Evolutionary conservation across 2,888 invertebrate species (phyloP).

Genomic region (Xylota sylvarum): DNA sequence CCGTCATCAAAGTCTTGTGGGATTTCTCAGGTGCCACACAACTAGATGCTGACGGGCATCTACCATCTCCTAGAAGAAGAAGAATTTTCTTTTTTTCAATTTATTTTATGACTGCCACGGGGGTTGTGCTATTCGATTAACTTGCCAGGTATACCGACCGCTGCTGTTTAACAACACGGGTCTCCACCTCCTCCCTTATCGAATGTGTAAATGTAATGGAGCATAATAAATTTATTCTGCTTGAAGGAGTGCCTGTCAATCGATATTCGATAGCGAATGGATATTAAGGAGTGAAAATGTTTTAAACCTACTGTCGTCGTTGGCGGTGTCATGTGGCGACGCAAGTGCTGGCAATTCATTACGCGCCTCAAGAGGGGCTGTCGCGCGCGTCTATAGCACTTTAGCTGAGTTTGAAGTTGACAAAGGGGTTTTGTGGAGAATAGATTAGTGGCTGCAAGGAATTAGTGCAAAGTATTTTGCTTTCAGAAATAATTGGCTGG

Average conservation of each 20-base stretch:
- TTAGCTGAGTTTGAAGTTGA: not conserved
- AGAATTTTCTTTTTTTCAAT: conserved; percentile 66
- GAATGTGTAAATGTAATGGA: conserved; percentile 62
- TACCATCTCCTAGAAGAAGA: not conserved
- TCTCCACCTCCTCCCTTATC: conserved; percentile 19
- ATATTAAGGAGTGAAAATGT: conserved; percentile 54
- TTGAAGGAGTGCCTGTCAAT: conserved; percentile 59
- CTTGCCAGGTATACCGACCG: conserved; percentile 20
- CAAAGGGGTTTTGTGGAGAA: not conserved
- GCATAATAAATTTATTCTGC: conserved; percentile 51
- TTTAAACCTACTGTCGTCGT: conserved; percentile 32
- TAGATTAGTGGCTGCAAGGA: not conserved
- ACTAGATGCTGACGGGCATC: not conserved
- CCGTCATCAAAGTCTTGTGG: conserved; percentile 15
- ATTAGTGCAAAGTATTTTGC: not conserved
- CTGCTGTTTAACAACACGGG: conserved; percentile 22
- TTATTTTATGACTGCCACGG: conserved; percentile 54
- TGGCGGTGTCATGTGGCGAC: not conserved
- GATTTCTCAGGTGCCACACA: conserved; percentile 20
- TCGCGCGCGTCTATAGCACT: not conserved
- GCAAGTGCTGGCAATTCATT: not conserved
- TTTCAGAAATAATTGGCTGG: not conserved
- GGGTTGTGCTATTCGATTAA: conserved; percentile 52
- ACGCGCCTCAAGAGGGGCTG: not conserved
- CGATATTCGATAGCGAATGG: conserved; percentile 59